phyloP scores from a whole-genome alignment of 2,888 invertebrate genomes.

The Phortica magna region DNA sequence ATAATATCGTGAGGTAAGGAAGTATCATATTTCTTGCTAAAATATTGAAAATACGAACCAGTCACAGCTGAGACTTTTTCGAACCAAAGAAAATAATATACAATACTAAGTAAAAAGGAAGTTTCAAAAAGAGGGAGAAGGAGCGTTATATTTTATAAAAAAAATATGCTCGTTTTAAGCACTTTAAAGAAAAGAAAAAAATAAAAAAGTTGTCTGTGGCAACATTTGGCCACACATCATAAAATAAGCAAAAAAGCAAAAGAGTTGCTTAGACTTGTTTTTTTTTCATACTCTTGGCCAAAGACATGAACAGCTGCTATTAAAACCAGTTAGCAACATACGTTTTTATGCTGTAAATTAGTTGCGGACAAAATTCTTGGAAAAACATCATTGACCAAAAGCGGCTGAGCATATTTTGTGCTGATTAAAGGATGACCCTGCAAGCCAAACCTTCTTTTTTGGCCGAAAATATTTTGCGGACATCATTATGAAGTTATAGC shows the following conservation, averaged over 20 bases:
- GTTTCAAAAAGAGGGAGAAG: not conserved
- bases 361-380: constrained; percentile 12
- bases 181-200: not conserved
- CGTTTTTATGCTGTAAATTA: constrained; percentile 33
- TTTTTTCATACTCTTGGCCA: constrained; percentile 30
- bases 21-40: constrained; percentile 23
- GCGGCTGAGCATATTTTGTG: not conserved
- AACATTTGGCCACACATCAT: not conserved
- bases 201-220: constrained; percentile 6
- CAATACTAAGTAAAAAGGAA: constrained; percentile 49
- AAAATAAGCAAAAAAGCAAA: constrained; percentile 47
- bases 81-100: constrained; percentile 46
- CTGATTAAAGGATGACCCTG: constrained; percentile 8
- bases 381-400: not conserved
- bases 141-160: not conserved
- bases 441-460: not conserved
- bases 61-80: not conserved
- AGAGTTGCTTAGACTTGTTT: constrained; percentile 61
- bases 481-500: too few relatives aligned
- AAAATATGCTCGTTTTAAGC: not conserved
- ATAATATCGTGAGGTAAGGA: not conserved
- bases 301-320: constrained; percentile 51
- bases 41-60: not conserved
- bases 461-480: too few relatives aligned
- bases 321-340: constrained; percentile 36